Base-by-base conservation (phyloP, 2,113 vertebrate genomes). In the Nannobrachium achirus region DNA sequence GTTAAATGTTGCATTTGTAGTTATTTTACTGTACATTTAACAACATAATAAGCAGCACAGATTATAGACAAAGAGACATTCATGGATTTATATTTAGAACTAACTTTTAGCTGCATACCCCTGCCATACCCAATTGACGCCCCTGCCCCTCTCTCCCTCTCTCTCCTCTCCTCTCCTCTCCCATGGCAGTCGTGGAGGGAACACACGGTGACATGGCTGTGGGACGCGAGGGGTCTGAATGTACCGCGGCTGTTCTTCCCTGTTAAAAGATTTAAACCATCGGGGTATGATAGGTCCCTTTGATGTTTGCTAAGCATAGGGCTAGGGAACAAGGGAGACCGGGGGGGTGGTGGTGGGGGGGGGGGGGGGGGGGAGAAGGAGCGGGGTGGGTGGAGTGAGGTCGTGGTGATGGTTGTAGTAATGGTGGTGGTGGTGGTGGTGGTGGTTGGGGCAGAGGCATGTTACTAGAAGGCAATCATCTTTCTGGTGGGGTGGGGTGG, bases 221-320 rank as follows among this genome's bases (percentile, higher is more conserved):
- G 91, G 95, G 93, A 94, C 94, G 92, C 90, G 90, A 94, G 94
- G 93, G 95, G 94, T 95, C 94, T 97, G 95, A 91, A 96, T 98
- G 95, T 95, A 93, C 95, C 95, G 92, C 92, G 95, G 95, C 95
- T 98, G 95, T 97, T 97, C 95, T 95, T 96, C 96, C 95, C 94
- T 97, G 95, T 97, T 98, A 97, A 98, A 98, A 98, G 96, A 98
- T 99, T 98, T 97, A 99, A 97, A 96, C 94, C 96, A 96, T 95
- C 89, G 93, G 96, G 95, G 95, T 97, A 94, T 94, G 95, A 95
- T 95, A 93, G 94, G 94, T 93, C 92, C 93, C 94, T 99, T 99
- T 99, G 96, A 98, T 97, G 96, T 96, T 95, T 94, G 95, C 94
- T 94, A 95, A 96, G 95, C 95, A 95, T 83, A 93, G 94, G 95